Base-by-base conservation (phyloP, 2,888 invertebrate species). In the Orthosia cruda region DNA sequence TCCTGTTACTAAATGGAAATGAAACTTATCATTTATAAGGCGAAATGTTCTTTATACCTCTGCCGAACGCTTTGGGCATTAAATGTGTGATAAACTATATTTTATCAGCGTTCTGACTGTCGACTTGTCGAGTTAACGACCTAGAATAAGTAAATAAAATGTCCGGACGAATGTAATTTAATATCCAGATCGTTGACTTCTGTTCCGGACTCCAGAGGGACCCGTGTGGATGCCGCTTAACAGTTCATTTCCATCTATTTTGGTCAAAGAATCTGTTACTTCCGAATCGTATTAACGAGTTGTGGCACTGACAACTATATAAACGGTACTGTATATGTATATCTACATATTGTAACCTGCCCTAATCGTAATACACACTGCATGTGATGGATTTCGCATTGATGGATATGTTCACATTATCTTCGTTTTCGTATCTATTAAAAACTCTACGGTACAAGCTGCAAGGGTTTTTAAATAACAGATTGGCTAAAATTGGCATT, bases 111-210 rank as follows among this genome's bases (percentile, higher is more conserved):
- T 58, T 40, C 12, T n/a, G 52, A 61, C 40, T 59, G 50, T 18
- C 23, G 52, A 61, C 40, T 61, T 67, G 47, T 45, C 20, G 59
- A 64, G 74, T 82, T 73, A 57, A 71, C 71, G 71, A 74, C 74
- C 78, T 61, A 62, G 52, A 55, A 66, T 70, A 72, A 59, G 74
- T 78, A 76, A 74, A 68, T 77, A 70, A 45, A 61, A 75, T 75
- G 83, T 71, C 79, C 71, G 80, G 71, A 74, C 70, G 73, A 71
- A 70, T 52, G 52, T 68, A 83, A 82, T 82, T 72, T 79, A 70
- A 70, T 73, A 69, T 66, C 45, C 49, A 50, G 71, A 65, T 63
- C 74, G 58, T 85, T 73, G 77, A 75, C 72, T 77, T 72, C 66
- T 79, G 62, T 74, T 71, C 74, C 67, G 77, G 69, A 59, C 66